phyloP scores from a whole-genome alignment of 1,140 invertebrate genomes.

The Hylyphantes graminicola region DNA sequence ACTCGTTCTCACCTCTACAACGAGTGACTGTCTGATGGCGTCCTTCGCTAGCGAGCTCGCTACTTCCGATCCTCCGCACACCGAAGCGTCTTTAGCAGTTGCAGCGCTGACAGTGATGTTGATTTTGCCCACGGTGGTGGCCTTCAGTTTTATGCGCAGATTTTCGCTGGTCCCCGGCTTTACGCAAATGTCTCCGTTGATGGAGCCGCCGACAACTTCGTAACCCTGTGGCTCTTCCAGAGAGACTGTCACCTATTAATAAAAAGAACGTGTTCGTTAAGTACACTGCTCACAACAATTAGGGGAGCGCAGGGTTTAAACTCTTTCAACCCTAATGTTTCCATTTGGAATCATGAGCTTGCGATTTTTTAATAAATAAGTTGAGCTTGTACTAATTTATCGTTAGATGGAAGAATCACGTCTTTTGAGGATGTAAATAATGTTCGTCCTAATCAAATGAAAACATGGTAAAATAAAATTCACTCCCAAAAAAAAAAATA shows the following conservation, averaged over 20 bases:
- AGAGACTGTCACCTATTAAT: slow-evolving; percentile 14
- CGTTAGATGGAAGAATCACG: no score
- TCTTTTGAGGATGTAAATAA: no score
- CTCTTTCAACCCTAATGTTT: no score
- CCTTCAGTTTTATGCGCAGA: slow-evolving; percentile 70
- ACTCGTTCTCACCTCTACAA: slow-evolving; percentile 31
- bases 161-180: slow-evolving; percentile 54
- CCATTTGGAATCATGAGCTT: no score
- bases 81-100: background rate
- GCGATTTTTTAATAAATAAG: no score
- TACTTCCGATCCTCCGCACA: slow-evolving; percentile 24
- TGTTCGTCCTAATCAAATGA: no score
- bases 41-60: slow-evolving; percentile 12
- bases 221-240: slow-evolving; percentile 70
- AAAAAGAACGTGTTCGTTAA: no score
- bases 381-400: no score
- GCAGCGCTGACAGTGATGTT: slow-evolving; percentile 74
- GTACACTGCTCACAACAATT: no score
- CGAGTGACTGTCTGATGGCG: slow-evolving; percentile 31
- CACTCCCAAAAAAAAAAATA: no score
- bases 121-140: slow-evolving; percentile 71
- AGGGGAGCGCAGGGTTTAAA: no score
- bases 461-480: no score
- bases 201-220: slow-evolving; percentile 65
- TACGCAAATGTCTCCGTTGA: slow-evolving; percentile 22